Conservation (phyloP, 2,797 vertebrate genomes). For the Smutsia temminckii region DNA sequence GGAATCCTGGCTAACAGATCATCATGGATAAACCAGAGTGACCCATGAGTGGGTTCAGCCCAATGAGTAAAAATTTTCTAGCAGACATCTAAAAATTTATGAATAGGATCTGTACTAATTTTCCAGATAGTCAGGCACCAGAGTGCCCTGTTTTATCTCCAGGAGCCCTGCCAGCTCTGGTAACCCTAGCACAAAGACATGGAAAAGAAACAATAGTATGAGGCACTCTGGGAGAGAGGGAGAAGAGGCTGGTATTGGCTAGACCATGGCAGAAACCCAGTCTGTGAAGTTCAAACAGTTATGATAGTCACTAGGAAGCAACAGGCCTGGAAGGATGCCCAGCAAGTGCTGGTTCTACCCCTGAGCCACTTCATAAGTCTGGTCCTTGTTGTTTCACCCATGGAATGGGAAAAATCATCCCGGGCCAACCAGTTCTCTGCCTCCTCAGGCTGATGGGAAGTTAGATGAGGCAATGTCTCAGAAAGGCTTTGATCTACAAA, state of each 20-base stretch:
- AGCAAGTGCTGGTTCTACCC: neutral
- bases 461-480: neutral
- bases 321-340: neutral
- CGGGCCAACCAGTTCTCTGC: neutral
- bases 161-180: neutral
- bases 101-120: neutral
- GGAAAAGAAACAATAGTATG: neutral
- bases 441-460: neutral
- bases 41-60: neutral
- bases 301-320: neutral
- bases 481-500: slow-evolving; percentile 60
- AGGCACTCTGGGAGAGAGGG: neutral
- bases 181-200: neutral
- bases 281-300: neutral
- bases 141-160: neutral
- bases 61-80: neutral
- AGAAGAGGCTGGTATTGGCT: neutral
- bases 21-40: neutral
- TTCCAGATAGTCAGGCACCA: neutral
- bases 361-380: neutral
- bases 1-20: neutral
- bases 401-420: neutral
- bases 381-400: neutral
- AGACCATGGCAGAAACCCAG: neutral
- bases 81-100: neutral